Evolutionary conservation across 2,113 vertebrate species (phyloP).

Genomic region (Nothobranchius furzeri): DNA sequence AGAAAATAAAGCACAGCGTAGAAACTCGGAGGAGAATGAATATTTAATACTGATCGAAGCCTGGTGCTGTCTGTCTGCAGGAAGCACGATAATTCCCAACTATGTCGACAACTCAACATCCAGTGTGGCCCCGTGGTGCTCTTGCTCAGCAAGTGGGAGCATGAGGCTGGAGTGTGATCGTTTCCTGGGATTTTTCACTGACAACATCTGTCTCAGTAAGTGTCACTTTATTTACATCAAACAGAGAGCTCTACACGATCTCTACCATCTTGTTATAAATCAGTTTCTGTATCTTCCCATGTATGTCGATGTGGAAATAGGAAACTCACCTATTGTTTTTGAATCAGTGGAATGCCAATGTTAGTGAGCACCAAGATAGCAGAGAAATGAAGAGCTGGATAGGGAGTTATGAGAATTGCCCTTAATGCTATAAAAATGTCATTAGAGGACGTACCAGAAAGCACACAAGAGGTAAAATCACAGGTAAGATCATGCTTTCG

Average conservation of each 20-base stretch:
- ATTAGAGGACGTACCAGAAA: too few relatives aligned
- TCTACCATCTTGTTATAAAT: background rate
- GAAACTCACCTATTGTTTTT: too few relatives aligned
- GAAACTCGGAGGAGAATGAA: slow-evolving; percentile 43
- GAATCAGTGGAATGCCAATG: too few relatives aligned
- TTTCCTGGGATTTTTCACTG: slow-evolving; percentile 85
- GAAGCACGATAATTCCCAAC: slow-evolving; percentile 93
- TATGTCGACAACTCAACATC: slow-evolving; percentile 87
- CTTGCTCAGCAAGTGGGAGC: slow-evolving; percentile 88
- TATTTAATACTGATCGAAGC: slow-evolving; percentile 58
- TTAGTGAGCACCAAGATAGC: too few relatives aligned
- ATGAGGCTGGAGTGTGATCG: slow-evolving; percentile 84
- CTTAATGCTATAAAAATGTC: too few relatives aligned
- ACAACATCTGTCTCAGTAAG: slow-evolving; percentile 93
- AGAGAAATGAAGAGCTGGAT: too few relatives aligned
- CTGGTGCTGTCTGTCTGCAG: slow-evolving; percentile 69
- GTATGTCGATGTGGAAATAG: too few relatives aligned
- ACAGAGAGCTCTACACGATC: background rate
- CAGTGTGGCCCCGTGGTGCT: slow-evolving; percentile 89
- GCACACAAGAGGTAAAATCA: too few relatives aligned
- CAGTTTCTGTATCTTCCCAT: background rate
- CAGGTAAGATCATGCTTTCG: too few relatives aligned
- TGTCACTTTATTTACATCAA: slow-evolving; percentile 18
- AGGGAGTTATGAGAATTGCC: too few relatives aligned
- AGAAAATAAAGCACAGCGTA: slow-evolving; percentile 36